Percentiles rank a stretch among this genome's conserved stretches.
These are phyloP conservation scores for Oryzias celebensis DNA, from an alignment of 2,113 vertebrate species.

Conservation along the genomic window DNA sequence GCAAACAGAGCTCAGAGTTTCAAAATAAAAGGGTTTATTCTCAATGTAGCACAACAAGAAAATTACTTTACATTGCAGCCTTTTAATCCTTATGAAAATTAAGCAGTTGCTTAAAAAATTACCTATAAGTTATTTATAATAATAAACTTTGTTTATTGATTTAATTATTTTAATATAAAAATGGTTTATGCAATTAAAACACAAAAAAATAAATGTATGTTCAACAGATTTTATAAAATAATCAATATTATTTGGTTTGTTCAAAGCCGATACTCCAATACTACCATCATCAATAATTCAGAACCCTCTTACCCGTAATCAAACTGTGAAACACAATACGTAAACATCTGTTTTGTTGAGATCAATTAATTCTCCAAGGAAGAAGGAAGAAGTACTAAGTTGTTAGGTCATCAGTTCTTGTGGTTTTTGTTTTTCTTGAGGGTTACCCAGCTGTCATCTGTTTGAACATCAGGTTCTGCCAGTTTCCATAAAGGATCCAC, in stretches of 20 bases:
- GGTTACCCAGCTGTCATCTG: not conserved
- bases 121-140: no score
- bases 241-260: conserved; percentile 13
- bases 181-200: no score
- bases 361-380: not conserved
- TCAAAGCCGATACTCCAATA: conserved; percentile 27
- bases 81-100: no score
- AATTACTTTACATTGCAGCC: no score
- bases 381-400: no score
- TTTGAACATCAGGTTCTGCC: not conserved
- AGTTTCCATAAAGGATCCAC: not conserved
- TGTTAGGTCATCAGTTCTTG: not conserved
- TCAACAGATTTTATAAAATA: not conserved
- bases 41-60: no score
- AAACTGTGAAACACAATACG: not conserved
- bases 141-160: no score
- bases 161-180: no score
- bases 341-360: not conserved
- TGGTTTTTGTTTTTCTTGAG: not conserved
- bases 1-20: no score
- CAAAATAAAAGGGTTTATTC: no score
- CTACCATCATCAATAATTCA: conserved; percentile 36
- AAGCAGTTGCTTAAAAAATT: no score
- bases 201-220: not conserved
- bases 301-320: not conserved